These are phyloP conservation scores for Myathropa florea DNA, from an alignment of 2,888 invertebrate genomes.

Conservation along the genomic window DNA sequence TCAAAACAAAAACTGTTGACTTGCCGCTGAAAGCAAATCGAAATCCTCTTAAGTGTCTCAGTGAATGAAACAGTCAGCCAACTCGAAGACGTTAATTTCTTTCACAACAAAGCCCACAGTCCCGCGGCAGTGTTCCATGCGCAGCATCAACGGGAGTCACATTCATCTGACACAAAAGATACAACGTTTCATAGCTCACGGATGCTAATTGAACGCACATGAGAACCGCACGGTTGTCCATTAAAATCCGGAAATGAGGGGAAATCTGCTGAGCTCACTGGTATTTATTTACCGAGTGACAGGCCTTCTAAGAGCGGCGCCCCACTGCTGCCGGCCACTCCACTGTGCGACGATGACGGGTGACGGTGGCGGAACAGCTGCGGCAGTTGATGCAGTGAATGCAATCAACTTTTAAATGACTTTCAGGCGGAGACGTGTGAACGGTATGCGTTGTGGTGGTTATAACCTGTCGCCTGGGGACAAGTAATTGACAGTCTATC, in stretches of 20 bases:
- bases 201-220: slow-evolving; percentile 28
- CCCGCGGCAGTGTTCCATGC: background rate
- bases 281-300: background rate
- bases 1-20: background rate
- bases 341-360: no score
- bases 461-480: background rate
- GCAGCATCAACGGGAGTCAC: background rate
- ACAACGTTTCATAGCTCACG: background rate
- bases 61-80: no score
- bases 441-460: no score
- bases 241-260: slow-evolving; percentile 27
- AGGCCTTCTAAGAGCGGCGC: background rate
- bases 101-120: background rate
- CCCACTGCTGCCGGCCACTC: background rate
- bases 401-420: slow-evolving; percentile 6
- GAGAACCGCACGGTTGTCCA: background rate
- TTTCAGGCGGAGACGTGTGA: background rate
- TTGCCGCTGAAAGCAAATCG: background rate
- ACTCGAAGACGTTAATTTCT: background rate
- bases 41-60: no score
- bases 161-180: background rate
- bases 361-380: no score
- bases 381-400: background rate
- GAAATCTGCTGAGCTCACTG: background rate
- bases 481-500: background rate